Percentiles rank a stretch among this genome's conserved stretches.
Evolutionary conservation across 2,113 vertebrate genomes (phyloP).

Genomic region (Tauraco erythrolophus): DNA sequence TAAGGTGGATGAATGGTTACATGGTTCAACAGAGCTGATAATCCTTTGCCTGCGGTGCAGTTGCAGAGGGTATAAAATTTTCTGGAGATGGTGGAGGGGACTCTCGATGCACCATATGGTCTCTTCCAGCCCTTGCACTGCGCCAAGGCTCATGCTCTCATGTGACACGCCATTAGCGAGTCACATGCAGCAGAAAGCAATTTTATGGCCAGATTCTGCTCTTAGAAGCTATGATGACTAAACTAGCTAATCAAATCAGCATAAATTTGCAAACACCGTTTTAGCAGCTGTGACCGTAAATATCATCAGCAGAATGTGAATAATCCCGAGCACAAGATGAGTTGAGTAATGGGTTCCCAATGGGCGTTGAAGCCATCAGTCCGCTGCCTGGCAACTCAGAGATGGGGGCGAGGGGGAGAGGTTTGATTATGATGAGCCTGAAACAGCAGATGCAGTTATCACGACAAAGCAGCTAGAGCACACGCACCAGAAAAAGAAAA

Average conservation of each 20-base stretch:
- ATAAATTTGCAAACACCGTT: slow-evolving; percentile 80
- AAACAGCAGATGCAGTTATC: slow-evolving; percentile 49
- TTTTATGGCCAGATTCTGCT: slow-evolving; percentile 69
- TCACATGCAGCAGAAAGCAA: slow-evolving; percentile 70
- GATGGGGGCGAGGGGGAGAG: neutral
- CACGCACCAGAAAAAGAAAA: neutral
- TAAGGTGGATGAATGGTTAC: neutral
- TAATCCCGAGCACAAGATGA: slow-evolving; percentile 58
- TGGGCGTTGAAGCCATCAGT: slow-evolving; percentile 68
- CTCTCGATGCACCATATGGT: slow-evolving; percentile 57
- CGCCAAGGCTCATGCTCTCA: slow-evolving; percentile 43
- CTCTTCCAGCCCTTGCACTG: neutral
- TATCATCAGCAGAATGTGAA: slow-evolving; percentile 61
- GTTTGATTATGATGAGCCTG: slow-evolving; percentile 59
- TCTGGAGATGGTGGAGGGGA: slow-evolving; percentile 49
- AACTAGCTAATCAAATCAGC: slow-evolving; percentile 83
- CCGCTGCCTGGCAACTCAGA: slow-evolving; percentile 65
- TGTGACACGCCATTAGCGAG: slow-evolving; percentile 73
- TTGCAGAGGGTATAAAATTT: slow-evolving; percentile 32
- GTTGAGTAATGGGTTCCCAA: slow-evolving; percentile 77
- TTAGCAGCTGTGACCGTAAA: slow-evolving; percentile 78
- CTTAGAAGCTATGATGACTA: slow-evolving; percentile 72
- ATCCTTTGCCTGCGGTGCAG: neutral
- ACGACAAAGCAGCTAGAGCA: slow-evolving; percentile 30
- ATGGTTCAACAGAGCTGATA: neutral